A percentile compares a stretch with the other conserved stretches of the same genome.
Evolutionary conservation across 2,888 invertebrate species (phyloP).

Genomic region (Melangyna quadrimaculata): DNA sequence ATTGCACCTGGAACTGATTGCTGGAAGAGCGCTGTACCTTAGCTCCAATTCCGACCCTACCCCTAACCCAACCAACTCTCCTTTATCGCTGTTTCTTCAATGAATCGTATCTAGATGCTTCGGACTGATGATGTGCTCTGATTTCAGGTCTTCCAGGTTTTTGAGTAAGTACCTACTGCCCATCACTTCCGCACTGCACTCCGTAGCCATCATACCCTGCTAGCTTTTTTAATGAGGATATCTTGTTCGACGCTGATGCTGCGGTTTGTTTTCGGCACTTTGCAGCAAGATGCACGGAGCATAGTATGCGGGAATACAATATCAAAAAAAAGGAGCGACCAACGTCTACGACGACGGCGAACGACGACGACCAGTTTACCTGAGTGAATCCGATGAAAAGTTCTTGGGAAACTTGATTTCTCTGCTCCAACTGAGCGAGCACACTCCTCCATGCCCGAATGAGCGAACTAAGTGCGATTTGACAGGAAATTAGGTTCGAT

Average conservation of each 20-base stretch:
- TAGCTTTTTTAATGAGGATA: slow-evolving; percentile 62
- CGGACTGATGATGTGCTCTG: slow-evolving; percentile 59
- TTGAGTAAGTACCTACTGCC: slow-evolving; percentile 42
- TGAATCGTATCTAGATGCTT: slow-evolving; percentile 35
- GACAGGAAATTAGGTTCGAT: slow-evolving; percentile 70
- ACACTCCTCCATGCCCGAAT: slow-evolving; percentile 61
- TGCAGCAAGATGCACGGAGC: slow-evolving; percentile 9
- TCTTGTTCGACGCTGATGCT: slow-evolving; percentile 67
- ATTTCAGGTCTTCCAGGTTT: slow-evolving; percentile 56
- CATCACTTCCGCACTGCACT: background rate
- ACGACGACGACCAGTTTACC: slow-evolving; percentile 44
- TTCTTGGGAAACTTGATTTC: slow-evolving; percentile 53
- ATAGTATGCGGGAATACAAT: background rate
- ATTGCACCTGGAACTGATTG: slow-evolving; percentile 58
- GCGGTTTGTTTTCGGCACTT: slow-evolving; percentile 67
- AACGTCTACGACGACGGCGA: background rate
- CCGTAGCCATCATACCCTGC: background rate
- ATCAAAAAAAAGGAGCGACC: background rate
- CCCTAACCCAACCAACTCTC: background rate
- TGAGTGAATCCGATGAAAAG: slow-evolving; percentile 64
- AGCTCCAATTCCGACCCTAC: background rate
- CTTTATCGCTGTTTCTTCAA: background rate
- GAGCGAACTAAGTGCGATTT: slow-evolving; percentile 69
- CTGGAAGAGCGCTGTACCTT: background rate
- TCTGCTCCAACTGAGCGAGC: slow-evolving; percentile 64